phyloP scores from a whole-genome alignment of 2,888 invertebrate species.

The Drosophila prostipennis region DNA sequence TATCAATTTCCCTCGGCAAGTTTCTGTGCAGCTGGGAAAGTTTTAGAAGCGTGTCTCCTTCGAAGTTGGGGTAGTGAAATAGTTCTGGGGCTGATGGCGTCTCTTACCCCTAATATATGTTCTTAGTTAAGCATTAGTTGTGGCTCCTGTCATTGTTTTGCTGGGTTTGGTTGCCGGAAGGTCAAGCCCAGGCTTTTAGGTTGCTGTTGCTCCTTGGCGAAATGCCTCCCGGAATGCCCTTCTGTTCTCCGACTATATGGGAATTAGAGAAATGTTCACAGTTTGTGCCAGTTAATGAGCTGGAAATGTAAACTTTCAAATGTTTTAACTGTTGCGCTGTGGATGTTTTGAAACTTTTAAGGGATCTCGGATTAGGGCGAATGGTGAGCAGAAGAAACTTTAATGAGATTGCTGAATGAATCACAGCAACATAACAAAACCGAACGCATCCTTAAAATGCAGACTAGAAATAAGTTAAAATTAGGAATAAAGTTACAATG shows the following conservation, averaged over 20 bases:
- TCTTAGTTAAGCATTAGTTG: slow-evolving; percentile 50
- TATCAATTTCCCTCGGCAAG: slow-evolving; percentile 70
- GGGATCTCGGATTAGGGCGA: slow-evolving; percentile 17
- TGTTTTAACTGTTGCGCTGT: slow-evolving; percentile 42
- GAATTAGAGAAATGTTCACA: slow-evolving; percentile 50
- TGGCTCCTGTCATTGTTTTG: slow-evolving; percentile 38
- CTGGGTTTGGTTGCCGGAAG: slow-evolving; percentile 43
- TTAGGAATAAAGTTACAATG: no score
- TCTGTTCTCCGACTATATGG: slow-evolving; percentile 19
- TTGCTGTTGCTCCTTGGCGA: slow-evolving; percentile 4
- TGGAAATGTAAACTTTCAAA: slow-evolving; percentile 68
- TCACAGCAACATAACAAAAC: no score
- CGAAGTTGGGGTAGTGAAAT: slow-evolving; percentile 17
- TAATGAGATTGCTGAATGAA: slow-evolving; percentile 9
- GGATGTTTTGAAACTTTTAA: slow-evolving; percentile 16
- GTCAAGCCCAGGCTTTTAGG: slow-evolving; percentile 54
- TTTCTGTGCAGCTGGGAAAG: slow-evolving; percentile 53
- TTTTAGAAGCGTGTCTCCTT: slow-evolving; percentile 47
- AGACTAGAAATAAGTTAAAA: no score
- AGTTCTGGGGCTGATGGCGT: slow-evolving; percentile 45
- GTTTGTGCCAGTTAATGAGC: slow-evolving; percentile 71
- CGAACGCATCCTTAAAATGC: no score
- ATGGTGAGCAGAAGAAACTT: slow-evolving; percentile 12
- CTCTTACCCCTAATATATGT: slow-evolving; percentile 42
- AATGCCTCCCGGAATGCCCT: slow-evolving; percentile 11